A percentile compares a stretch with the other conserved stretches of the same genome.
Conservation (phyloP, 1,140 invertebrate genomes). For the Sitophilus oryzae region DNA sequence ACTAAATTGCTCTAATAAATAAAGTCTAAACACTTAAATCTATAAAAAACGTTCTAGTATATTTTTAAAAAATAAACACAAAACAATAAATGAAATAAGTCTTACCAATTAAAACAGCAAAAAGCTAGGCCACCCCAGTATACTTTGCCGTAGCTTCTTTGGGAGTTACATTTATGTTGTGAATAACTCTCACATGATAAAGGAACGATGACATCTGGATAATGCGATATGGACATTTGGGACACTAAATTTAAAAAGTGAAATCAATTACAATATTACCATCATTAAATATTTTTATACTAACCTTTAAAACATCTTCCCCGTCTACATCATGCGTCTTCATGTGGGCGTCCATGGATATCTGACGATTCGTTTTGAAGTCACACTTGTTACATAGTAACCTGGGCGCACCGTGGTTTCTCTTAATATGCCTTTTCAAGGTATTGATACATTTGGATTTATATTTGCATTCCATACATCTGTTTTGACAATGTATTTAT, state of each 20-base stretch:
- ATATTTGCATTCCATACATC: slow-evolving; percentile 17
- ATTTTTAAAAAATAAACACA: too few species aligned
- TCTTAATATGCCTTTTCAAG: slow-evolving; percentile 19
- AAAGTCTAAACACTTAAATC: too few species aligned
- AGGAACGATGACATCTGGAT: slow-evolving; percentile 6
- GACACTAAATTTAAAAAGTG: too few species aligned
- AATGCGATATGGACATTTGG: slow-evolving; percentile 16
- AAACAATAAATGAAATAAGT: too few species aligned
- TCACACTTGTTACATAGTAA: slow-evolving; percentile 11
- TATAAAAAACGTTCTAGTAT: too few species aligned
- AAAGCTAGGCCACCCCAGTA: too few species aligned
- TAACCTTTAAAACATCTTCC: slow-evolving; percentile 12
- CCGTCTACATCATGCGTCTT: slow-evolving; percentile 8
- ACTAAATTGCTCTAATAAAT: too few species aligned
- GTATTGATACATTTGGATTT: slow-evolving; percentile 13
- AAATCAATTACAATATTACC: too few species aligned
- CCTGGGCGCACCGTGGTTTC: slow-evolving; percentile 15
- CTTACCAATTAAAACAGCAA: too few species aligned
- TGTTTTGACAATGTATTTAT: too few species aligned
- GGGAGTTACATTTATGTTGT: slow-evolving; percentile 1
- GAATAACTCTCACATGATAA: slow-evolving; percentile 15
- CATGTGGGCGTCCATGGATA: slow-evolving; percentile 13
- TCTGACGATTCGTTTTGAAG: slow-evolving; percentile 14
- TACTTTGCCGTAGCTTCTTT: slow-evolving; percentile 8
- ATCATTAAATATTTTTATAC: too few species aligned